phyloP scores from a whole-genome alignment of 1,140 invertebrate genomes.

The Arctopsyche grandis region DNA sequence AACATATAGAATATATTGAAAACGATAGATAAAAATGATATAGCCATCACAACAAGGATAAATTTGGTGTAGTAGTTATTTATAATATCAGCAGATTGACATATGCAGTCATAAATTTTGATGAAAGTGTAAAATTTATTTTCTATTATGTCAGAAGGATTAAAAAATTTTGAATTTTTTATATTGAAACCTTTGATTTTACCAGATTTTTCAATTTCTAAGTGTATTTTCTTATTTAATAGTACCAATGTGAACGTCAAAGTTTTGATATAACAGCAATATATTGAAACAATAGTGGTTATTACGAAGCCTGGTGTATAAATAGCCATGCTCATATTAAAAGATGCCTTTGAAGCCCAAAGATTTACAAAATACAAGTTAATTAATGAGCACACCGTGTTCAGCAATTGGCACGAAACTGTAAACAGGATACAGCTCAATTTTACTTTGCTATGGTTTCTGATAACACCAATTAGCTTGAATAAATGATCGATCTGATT shows the following conservation, averaged over 20 bases:
- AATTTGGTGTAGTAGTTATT: neutral
- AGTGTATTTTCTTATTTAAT: neutral
- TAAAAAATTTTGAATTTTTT: neutral
- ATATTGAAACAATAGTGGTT: neutral
- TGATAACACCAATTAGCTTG: neutral
- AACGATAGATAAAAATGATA: slow-evolving; percentile 16
- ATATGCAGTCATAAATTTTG: slow-evolving; percentile 8
- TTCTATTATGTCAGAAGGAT: neutral
- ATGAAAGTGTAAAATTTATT: neutral
- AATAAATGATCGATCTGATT: neutral
- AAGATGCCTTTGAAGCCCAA: neutral
- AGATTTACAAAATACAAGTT: neutral
- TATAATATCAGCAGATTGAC: neutral
- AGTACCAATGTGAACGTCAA: neutral
- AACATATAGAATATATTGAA: slow-evolving; percentile 33
- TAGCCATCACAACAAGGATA: neutral
- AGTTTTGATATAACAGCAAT: neutral
- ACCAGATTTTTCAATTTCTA: neutral
- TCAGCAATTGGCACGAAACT: neutral
- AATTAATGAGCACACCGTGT: neutral
- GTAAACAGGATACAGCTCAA: neutral
- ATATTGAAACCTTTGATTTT: neutral
- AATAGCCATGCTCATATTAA: neutral
- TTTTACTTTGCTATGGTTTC: neutral
- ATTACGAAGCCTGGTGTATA: neutral